Evolutionary conservation across 1,140 invertebrate species (phyloP).

Genomic region (Lineus longissimus): DNA sequence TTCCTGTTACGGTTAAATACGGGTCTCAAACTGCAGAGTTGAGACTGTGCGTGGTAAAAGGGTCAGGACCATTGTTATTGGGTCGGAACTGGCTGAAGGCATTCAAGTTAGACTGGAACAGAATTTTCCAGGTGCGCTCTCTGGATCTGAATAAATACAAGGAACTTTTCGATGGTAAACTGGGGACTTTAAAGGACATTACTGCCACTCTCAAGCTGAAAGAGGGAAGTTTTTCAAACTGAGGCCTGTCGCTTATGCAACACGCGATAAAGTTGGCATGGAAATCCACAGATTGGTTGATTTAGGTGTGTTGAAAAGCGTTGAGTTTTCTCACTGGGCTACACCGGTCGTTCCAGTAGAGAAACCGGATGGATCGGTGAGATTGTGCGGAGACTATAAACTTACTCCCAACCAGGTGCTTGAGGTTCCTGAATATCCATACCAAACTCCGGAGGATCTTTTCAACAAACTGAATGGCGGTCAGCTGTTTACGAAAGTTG

Average conservation of each 20-base stretch:
- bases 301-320: constrained; percentile 45
- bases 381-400: constrained; percentile 43
- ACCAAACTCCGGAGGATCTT: neutral
- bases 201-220: constrained; percentile 16
- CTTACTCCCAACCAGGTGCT: constrained; percentile 26
- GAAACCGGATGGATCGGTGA: constrained; percentile 24
- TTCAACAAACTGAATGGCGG: neutral
- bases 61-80: neutral
- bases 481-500: constrained; percentile 20
- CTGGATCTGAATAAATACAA: neutral
- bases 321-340: constrained; percentile 41
- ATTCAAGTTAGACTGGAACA: constrained; percentile 7
- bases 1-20: neutral
- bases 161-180: neutral
- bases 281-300: constrained; percentile 45
- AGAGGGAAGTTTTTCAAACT: constrained; percentile 23
- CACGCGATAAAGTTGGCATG: constrained; percentile 41
- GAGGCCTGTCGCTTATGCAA: too few species aligned
- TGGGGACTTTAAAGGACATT: constrained; percentile 16
- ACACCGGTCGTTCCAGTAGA: constrained; percentile 25
- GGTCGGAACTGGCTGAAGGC: constrained; percentile 8
- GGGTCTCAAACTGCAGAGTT: neutral
- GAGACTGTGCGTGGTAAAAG: neutral
- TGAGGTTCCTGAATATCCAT: neutral
- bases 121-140: neutral